Evolutionary conservation across 1,140 invertebrate species (phyloP), one percentile per base, ranked within the genome.

Genomic region (Uloborus diversus): DNA sequence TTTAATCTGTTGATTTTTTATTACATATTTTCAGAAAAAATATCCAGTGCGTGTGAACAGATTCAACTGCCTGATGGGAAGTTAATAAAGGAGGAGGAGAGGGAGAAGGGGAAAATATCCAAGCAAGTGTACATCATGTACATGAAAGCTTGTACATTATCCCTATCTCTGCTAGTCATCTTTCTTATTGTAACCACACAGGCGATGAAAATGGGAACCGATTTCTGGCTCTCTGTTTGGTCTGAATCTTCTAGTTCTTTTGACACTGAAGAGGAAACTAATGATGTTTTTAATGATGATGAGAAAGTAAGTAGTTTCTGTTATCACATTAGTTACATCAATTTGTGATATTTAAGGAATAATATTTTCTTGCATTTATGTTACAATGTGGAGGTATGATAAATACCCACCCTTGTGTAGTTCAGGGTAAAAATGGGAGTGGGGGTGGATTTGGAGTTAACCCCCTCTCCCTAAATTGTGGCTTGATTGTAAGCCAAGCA

Each of bases 21-120:
- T 62, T 49, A 20, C 4, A 17, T 66, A 49, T 66, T 66, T 61
- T 17, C 51, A 69, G 76, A 79, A 47, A 68, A 79, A 69, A 69
- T 59, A 47, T 27, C 20, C n/a, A 61, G 53, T 42, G 37, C 51
- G 49, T 73, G 59, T 53, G 65, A 82, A n/a, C 78, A 73, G 61
- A 30, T 53, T 32, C 23, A 82, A 66, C 13, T 75, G 9, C 59
- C 79, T 7, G 62, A 78, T 76, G 85, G 85, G 7, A 84, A 84
- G 59, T 71, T 88, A 37, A 84, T 87, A 4, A 82, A 85, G 71
- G 88, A 89, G 56, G 90, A 90, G 81, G 90, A 91, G 82, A 84
- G 90, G 81, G 90, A 91, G 83, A 90, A 90, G 82, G 91, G 91
- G 0, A 87, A 89, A 82, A 91, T 92, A 79, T 89, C 89, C 23